Evolutionary conservation across 2,888 invertebrate species (phyloP).

Genomic region (Scrobipalpa costella): DNA sequence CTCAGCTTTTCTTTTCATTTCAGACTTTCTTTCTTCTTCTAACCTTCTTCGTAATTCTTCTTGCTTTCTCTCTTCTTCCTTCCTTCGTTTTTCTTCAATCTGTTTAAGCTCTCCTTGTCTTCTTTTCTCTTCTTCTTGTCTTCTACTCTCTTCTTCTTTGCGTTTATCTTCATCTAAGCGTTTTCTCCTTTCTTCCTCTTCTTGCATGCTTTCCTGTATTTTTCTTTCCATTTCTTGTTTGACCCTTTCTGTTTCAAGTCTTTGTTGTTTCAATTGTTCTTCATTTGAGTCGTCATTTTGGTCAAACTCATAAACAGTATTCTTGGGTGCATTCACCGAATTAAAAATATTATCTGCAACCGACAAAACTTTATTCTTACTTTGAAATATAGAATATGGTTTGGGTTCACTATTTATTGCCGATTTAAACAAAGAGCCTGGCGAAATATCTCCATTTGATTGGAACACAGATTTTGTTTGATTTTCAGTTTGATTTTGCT

Average conservation of each 20-base stretch:
- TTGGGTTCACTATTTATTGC: constrained; percentile 53
- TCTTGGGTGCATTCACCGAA: constrained; percentile 47
- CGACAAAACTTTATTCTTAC: constrained; percentile 62
- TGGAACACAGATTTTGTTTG: constrained; percentile 42
- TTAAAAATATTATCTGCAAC: constrained; percentile 64
- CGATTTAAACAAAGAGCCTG: constrained; percentile 67
- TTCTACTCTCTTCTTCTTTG: constrained; percentile 39
- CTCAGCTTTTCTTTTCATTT: constrained; percentile 58
- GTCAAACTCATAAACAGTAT: constrained; percentile 60
- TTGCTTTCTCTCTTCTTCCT: constrained; percentile 56
- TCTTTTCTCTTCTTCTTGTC: constrained; percentile 40
- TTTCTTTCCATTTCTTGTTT: constrained; percentile 46
- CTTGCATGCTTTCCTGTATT: constrained; percentile 42
- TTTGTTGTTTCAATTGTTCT: constrained; percentile 36
- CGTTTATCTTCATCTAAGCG: constrained; percentile 36
- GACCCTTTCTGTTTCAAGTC: constrained; percentile 44
- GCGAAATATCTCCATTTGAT: constrained; percentile 56
- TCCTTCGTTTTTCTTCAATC: constrained; percentile 53
- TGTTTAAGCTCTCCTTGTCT: constrained; percentile 43
- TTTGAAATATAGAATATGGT: constrained; percentile 61
- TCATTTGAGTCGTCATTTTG: constrained; percentile 43
- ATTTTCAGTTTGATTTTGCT: constrained; percentile 34
- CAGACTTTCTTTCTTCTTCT: constrained; percentile 61
- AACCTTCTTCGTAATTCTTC: constrained; percentile 57
- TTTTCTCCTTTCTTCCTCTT: constrained; percentile 40